Evolutionary conservation across 2,888 invertebrate genomes (phyloP).

Genomic region (Desoria tigrina): DNA sequence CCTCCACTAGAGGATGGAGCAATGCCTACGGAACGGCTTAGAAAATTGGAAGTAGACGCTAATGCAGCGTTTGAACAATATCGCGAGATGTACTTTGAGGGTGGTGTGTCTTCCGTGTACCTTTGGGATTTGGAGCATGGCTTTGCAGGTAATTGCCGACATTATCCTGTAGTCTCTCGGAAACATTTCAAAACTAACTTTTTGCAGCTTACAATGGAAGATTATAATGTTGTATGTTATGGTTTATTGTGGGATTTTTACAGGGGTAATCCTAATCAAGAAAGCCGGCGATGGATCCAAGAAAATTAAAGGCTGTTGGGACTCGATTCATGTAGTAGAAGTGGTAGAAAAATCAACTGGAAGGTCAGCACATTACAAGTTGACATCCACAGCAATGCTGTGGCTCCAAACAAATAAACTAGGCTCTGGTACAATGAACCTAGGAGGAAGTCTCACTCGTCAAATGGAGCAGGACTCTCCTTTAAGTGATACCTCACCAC

Average conservation of each 20-base stretch:
- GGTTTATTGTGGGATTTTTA: conserved; percentile 6
- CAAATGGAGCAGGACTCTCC: conserved; percentile 90
- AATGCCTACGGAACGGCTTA: conserved; percentile 92
- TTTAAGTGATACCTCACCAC: conserved; percentile 83
- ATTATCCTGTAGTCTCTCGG: background rate
- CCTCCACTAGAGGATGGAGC: conserved; percentile 97
- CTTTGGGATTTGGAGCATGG: conserved; percentile 99
- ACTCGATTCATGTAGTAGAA: conserved; percentile 98
- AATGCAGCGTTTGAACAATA: conserved; percentile 99
- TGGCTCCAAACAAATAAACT: conserved; percentile 97
- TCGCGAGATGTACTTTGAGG: conserved; percentile 98
- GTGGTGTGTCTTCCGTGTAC: conserved; percentile 98
- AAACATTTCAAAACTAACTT: no score
- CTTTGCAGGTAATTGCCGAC: conserved; percentile 72
- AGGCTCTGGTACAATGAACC: conserved; percentile 97
- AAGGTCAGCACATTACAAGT: conserved; percentile 92
- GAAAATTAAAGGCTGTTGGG: conserved; percentile 99
- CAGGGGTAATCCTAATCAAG: conserved; percentile 95
- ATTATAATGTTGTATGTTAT: conserved; percentile 3
- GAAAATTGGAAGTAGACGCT: conserved; percentile 95
- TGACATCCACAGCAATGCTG: conserved; percentile 98
- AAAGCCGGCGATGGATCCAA: conserved; percentile 98
- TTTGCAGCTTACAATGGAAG: background rate
- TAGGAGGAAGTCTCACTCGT: conserved; percentile 96
- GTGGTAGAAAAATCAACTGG: conserved; percentile 95